These are phyloP conservation scores for Heliothis virescens DNA, from an alignment of 1,140 invertebrate genomes.

Conservation along the genomic window DNA sequence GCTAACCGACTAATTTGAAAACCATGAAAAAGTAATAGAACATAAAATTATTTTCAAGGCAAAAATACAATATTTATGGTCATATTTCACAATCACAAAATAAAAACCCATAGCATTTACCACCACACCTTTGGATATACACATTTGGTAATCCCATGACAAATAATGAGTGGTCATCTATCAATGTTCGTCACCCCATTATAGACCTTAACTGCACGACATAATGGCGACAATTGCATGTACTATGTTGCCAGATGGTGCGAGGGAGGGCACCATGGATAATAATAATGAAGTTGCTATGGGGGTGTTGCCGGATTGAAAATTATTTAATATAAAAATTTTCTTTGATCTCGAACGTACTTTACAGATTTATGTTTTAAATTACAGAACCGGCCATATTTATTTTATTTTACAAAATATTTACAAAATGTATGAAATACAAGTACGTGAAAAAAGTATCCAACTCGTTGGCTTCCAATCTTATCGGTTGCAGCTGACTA, in stretches of 20 bases:
- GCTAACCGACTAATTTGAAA: no score
- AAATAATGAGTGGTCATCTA: conserved; percentile 30
- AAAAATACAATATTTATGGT: no score
- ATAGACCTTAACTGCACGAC: not conserved
- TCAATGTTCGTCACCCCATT: conserved; percentile 6
- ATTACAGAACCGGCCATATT: no score
- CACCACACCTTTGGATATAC: not conserved
- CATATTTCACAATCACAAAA: not conserved
- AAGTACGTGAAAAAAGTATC: no score
- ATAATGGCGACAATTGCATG: not conserved
- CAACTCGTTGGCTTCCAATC: no score
- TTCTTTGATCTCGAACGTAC: not conserved
- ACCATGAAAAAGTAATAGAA: no score
- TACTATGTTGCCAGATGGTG: not conserved
- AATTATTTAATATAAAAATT: not conserved
- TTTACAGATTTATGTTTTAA: not conserved
- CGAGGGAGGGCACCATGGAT: not conserved
- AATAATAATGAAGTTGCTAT: conserved; percentile 3
- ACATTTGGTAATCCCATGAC: conserved; percentile 32
- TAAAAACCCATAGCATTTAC: not conserved
- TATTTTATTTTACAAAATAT: no score
- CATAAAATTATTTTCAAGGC: no score
- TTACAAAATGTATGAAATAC: no score
- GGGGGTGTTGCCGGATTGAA: conserved; percentile 1
- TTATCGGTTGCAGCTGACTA: no score